Evolutionary conservation across 1,140 invertebrate species (phyloP).

Genomic region (Himalopsyche phryganea): DNA sequence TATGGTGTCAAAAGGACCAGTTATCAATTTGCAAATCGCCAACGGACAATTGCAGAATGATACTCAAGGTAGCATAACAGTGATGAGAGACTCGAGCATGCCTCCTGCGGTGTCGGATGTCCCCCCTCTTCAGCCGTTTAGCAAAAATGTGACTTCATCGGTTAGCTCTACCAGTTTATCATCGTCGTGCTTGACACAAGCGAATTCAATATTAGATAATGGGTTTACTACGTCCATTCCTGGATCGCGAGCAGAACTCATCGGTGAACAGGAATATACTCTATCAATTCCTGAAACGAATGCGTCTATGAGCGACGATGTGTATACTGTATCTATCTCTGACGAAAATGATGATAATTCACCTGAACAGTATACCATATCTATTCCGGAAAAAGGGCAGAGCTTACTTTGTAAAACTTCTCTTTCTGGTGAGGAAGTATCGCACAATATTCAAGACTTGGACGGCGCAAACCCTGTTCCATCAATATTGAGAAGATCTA

Average conservation of each 20-base stretch:
- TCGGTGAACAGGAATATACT: conserved; percentile 49
- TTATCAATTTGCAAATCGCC: conserved; percentile 52
- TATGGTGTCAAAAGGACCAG: conserved; percentile 48
- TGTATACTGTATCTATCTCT: conserved; percentile 50
- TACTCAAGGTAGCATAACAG: conserved; percentile 51
- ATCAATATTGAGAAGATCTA: conserved; percentile 47
- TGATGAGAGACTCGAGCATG: conserved; percentile 43
- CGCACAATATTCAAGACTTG: conserved; percentile 12
- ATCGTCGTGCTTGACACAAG: neutral
- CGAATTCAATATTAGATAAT: conserved; percentile 39
- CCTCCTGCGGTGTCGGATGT: conserved; percentile 39
- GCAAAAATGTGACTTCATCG: conserved; percentile 31
- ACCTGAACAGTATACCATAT: conserved; percentile 44
- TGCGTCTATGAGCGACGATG: conserved; percentile 49
- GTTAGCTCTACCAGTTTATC: neutral
- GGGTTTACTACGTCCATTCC: conserved; percentile 44
- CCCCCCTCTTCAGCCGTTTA: conserved; percentile 45
- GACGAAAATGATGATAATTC: conserved; percentile 43
- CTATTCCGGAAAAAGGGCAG: conserved; percentile 51
- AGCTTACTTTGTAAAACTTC: conserved; percentile 44
- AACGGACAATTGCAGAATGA: conserved; percentile 53
- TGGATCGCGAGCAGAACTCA: conserved; percentile 49
- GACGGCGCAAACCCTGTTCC: conserved; percentile 40
- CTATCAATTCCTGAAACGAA: conserved; percentile 52
- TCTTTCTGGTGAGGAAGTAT: conserved; percentile 3